Conservation (phyloP, 2,888 invertebrate species). For the Seira musarum region DNA sequence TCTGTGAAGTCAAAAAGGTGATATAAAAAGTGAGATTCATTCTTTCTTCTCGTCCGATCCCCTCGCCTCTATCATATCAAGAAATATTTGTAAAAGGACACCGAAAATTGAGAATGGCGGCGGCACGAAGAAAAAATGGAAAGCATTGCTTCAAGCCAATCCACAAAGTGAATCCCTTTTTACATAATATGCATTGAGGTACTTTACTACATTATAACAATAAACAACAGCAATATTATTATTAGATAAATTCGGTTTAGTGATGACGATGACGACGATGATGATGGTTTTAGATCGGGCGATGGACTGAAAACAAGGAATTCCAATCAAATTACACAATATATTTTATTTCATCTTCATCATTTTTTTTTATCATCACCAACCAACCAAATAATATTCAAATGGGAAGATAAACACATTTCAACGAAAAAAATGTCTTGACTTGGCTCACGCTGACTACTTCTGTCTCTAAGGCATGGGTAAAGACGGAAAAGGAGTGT, state of each 20-base stretch:
- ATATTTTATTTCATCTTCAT: slow-evolving; percentile 26
- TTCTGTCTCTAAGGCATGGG: slow-evolving; percentile 33
- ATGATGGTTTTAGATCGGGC: no score
- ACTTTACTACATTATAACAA: no score
- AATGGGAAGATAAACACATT: slow-evolving; percentile 27
- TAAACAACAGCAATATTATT: no score
- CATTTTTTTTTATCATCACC: slow-evolving; percentile 1
- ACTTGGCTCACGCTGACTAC: slow-evolving; percentile 48
- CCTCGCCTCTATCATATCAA: slow-evolving; percentile 25
- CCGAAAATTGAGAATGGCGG: neutral
- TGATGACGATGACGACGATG: no score
- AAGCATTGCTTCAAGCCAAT: no score
- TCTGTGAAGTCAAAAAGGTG: no score
- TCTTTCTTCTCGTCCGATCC: slow-evolving; percentile 6
- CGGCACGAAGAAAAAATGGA: no score
- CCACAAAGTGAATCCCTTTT: no score
- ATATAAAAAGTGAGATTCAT: slow-evolving; percentile 29
- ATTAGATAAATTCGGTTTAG: no score
- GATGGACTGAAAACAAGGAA: slow-evolving; percentile 22
- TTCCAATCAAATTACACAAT: slow-evolving; percentile 58
- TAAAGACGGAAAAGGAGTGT: no score
- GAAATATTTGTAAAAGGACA: slow-evolving; percentile 14
- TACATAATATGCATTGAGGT: no score
- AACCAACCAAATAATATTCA: neutral
- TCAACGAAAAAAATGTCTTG: slow-evolving; percentile 24